Evolutionary conservation across 1,140 invertebrate genomes (phyloP).

Genomic region (Paralvinella palmiformis): DNA sequence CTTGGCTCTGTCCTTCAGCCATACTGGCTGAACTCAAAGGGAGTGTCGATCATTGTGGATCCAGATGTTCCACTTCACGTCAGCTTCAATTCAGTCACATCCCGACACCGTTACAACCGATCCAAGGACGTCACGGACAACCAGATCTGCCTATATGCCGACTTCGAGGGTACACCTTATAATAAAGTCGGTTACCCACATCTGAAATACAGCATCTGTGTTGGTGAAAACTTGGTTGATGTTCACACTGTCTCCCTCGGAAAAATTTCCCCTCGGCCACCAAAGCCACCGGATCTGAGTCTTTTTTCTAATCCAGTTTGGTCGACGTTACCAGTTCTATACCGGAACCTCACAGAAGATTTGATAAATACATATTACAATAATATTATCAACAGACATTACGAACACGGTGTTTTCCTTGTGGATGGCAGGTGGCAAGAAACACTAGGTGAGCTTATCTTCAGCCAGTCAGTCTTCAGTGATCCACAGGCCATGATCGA

Average conservation of each 20-base stretch:
- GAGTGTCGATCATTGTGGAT: slow-evolving; percentile 38
- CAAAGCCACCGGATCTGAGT: too few species aligned
- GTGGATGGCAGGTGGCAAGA: neutral
- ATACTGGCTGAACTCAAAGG: slow-evolving; percentile 27
- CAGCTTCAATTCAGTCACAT: slow-evolving; percentile 35
- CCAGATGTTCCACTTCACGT: slow-evolving; percentile 36
- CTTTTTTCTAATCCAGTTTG: too few species aligned
- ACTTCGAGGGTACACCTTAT: slow-evolving; percentile 7
- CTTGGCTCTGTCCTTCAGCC: slow-evolving; percentile 23
- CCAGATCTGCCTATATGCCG: slow-evolving; percentile 30
- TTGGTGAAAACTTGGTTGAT: too few species aligned
- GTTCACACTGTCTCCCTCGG: too few species aligned
- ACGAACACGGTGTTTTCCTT: neutral
- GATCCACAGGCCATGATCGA: slow-evolving; percentile 58
- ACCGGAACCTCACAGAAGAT: too few species aligned
- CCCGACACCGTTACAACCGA: neutral
- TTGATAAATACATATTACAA: too few species aligned
- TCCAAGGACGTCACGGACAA: slow-evolving; percentile 16
- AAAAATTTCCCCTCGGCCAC: too few species aligned
- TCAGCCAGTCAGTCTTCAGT: slow-evolving; percentile 61
- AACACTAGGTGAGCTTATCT: neutral
- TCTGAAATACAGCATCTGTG: too few species aligned
- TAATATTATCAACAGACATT: too few species aligned
- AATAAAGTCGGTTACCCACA: too few species aligned
- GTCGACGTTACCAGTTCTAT: too few species aligned